These are phyloP conservation scores for Rhynchotus rufescens DNA, from an alignment of 2,797 vertebrate genomes.

Conservation along the genomic window DNA sequence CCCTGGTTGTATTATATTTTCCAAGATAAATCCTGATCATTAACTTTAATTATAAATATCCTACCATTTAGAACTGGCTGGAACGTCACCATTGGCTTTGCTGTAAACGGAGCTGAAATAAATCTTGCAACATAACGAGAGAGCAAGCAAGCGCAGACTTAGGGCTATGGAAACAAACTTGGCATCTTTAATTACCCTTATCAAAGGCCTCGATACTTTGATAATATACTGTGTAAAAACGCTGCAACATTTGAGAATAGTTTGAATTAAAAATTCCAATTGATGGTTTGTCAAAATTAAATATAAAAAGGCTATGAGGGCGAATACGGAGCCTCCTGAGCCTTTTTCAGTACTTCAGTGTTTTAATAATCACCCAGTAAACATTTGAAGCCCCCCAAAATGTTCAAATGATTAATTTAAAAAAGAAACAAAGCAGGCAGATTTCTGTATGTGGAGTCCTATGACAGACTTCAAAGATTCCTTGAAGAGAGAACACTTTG, in stretches of 20 bases:
- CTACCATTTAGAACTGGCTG: background rate
- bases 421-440: slow-evolving; percentile 77
- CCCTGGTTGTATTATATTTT: background rate
- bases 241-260: slow-evolving; percentile 74
- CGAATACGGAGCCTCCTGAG: slow-evolving; percentile 71
- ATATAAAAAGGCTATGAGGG: slow-evolving; percentile 74
- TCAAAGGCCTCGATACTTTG: slow-evolving; percentile 77
- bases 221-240: slow-evolving; percentile 73
- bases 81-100: background rate
- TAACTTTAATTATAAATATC: background rate
- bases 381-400: slow-evolving; percentile 74
- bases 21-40: background rate
- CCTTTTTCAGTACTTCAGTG: slow-evolving; percentile 62
- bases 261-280: slow-evolving; percentile 83
- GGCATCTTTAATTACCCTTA: slow-evolving; percentile 79
- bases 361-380: slow-evolving; percentile 80
- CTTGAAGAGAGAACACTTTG: slow-evolving; percentile 76
- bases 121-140: background rate
- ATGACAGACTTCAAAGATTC: slow-evolving; percentile 79
- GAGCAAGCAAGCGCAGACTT: background rate
- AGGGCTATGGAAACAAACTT: slow-evolving; percentile 69
- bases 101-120: background rate
- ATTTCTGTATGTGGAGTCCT: slow-evolving; percentile 68
- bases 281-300: slow-evolving; percentile 81
- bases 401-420: slow-evolving; percentile 83